These are phyloP conservation scores for Tauraco hartlaubi DNA, from an alignment of 2,797 vertebrate species.

Conservation along the genomic window DNA sequence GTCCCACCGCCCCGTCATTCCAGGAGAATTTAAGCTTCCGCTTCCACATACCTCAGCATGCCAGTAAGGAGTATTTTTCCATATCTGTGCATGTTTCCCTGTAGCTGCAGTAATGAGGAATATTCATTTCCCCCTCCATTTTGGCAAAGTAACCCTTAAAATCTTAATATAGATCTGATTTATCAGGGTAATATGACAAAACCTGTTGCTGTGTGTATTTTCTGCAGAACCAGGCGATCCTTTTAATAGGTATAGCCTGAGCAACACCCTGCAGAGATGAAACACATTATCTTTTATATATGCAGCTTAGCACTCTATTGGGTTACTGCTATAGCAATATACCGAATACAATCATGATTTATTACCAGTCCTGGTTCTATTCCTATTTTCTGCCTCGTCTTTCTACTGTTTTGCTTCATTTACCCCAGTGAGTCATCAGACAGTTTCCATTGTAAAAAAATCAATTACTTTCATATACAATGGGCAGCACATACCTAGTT, in stretches of 20 bases:
- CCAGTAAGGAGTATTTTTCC: constrained; percentile 2
- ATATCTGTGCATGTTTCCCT: background rate
- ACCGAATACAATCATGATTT: background rate
- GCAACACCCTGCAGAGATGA: constrained; percentile 27
- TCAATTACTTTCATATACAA: constrained; percentile 33
- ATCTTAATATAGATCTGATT: background rate
- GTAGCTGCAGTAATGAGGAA: background rate
- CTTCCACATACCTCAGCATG: background rate
- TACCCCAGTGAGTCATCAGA: constrained; percentile 8
- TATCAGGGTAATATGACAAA: background rate
- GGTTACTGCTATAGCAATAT: constrained; percentile 14
- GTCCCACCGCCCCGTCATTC: background rate
- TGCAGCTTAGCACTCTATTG: constrained; percentile 7
- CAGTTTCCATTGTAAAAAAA: constrained; percentile 44
- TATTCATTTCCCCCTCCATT: background rate
- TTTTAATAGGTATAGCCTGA: constrained; percentile 8
- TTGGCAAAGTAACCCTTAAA: background rate
- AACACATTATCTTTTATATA: constrained; percentile 46
- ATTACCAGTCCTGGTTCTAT: background rate
- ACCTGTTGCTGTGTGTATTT: constrained; percentile 35
- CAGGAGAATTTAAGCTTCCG: background rate
- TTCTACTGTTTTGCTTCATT: constrained; percentile 33
- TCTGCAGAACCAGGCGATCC: background rate
- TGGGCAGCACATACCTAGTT: background rate
- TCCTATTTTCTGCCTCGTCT: background rate